Evolutionary conservation across 2,888 invertebrate species (phyloP).

Genomic region (Nemotelus nigrinus): DNA sequence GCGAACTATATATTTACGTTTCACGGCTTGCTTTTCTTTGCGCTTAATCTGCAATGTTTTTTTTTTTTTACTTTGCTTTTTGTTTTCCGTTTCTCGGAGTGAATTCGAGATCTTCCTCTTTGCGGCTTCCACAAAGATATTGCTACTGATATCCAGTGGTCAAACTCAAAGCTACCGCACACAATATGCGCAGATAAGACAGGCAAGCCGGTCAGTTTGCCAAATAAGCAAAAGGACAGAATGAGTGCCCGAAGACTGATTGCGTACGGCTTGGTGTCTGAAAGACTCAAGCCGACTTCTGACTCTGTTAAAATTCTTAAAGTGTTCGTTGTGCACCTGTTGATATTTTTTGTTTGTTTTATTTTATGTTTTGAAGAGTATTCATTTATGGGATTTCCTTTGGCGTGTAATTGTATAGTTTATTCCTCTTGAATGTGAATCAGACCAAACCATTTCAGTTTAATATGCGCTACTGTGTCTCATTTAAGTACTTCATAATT

Average conservation of each 20-base stretch:
- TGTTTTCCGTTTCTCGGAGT: not conserved
- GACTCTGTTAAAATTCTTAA: constrained; percentile 33
- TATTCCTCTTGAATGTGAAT: too few relatives aligned
- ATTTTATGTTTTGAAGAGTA: not conserved
- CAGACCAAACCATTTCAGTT: too few relatives aligned
- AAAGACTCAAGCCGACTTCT: constrained; percentile 29
- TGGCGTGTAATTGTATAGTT: too few relatives aligned
- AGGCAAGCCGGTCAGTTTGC: not conserved
- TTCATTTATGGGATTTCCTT: too few relatives aligned
- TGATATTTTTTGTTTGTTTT: constrained; percentile 15
- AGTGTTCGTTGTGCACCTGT: constrained; percentile 40
- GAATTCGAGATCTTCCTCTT: constrained; percentile 27
- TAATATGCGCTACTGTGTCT: too few relatives aligned
- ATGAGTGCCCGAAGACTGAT: not conserved
- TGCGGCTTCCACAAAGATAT: constrained; percentile 41
- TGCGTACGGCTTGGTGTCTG: constrained; percentile 20
- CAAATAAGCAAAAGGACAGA: constrained; percentile 14
- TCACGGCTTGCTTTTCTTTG: not conserved
- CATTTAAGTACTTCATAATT: too few relatives aligned
- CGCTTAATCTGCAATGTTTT: not conserved
- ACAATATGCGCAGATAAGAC: constrained; percentile 6
- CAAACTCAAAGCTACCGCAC: constrained; percentile 43
- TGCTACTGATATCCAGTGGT: constrained; percentile 41
- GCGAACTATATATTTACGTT: not conserved
- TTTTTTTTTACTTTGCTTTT: not conserved